Base-by-base conservation (phyloP, 2,888 invertebrate species). In the Clivina fossor region DNA sequence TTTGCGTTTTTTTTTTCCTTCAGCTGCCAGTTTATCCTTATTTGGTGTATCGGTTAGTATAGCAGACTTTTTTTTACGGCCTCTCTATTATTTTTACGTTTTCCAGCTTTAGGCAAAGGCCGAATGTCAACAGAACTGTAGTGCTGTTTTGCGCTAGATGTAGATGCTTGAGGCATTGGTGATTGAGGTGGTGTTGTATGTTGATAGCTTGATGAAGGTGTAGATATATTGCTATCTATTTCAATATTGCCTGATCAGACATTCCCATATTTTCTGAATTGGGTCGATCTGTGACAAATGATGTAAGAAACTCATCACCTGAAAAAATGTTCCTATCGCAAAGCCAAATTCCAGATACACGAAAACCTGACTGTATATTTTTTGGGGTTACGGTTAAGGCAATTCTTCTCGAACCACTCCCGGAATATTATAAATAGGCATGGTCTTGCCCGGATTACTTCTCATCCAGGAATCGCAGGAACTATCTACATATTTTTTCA, bases 301-400 rank as follows among this genome's bases (percentile, higher is more conserved):
- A 11, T 16, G 33, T 11, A 33, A 3, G 11, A 33, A 33, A 33
- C 20, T 38, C 38, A 4, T 38, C 4, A 38, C 20, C 38, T 38
- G 7, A 20, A n/a, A 18, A 38, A 38, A 38, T 1, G 5, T 8
- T 20, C 9, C 38, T 38, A 15, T 16, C 20, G n/a, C 18, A 38
- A 19, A 20, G 38, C 18, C 8, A 16, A 19, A 38, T 38, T 16
- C 18, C 38, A 16, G 9, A 1, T 18, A 9, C 18, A 16, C 19
- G 19, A 43, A 61, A 62, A 19, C 61, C 61, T 20, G 47, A 28
- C 20, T 26, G 44, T 37, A 61, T 61, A 32, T 58, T 62, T n/a
- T 19, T 48, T 19, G 26, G 8, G 41, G 51, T 57, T 47, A 56
- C 15, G 40, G 56, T 41, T 43, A 38, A 11, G 58, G 49, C 26